These are phyloP conservation scores for Melanostigma gelatinosum DNA, from an alignment of 2,113 vertebrate genomes.

Conservation along the genomic window DNA sequence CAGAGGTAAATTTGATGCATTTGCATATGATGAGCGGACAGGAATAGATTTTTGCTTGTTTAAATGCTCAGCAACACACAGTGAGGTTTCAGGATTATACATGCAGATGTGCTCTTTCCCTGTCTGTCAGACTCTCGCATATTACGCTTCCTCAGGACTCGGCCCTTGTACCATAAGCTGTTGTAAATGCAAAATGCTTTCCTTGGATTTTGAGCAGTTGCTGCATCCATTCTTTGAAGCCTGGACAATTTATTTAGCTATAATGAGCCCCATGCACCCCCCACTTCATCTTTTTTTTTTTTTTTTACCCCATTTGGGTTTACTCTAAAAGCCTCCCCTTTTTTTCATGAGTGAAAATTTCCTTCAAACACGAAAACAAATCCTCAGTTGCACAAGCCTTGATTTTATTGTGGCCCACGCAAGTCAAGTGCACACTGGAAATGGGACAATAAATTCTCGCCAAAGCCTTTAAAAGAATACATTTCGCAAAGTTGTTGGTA, in stretches of 20 bases:
- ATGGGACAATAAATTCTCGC: slow-evolving; percentile 5
- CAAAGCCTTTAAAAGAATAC: slow-evolving; percentile 29
- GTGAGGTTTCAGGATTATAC: background rate
- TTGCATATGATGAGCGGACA: background rate
- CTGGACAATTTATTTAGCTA: slow-evolving; percentile 21
- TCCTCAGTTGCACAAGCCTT: background rate
- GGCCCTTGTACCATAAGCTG: background rate
- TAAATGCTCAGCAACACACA: background rate
- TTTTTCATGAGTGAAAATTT: background rate
- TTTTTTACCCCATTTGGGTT: slow-evolving; percentile 27
- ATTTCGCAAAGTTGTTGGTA: background rate
- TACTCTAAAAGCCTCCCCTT: background rate
- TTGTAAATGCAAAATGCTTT: slow-evolving; percentile 8
- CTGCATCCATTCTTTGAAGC: background rate
- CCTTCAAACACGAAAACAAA: background rate
- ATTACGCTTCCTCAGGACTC: background rate
- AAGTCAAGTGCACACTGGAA: background rate
- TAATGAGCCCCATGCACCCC: slow-evolving; percentile 28
- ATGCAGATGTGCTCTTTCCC: background rate
- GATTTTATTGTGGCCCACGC: background rate
- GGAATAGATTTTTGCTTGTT: background rate
- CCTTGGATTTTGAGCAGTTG: slow-evolving; percentile 31
- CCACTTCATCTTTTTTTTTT: slow-evolving; percentile 8
- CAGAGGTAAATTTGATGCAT: slow-evolving; percentile 1
- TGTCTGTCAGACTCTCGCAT: background rate